Evolutionary conservation across 2,113 vertebrate species (phyloP), one percentile per base, ranked within the genome.

Genomic region (Osmerus eperlanus): DNA sequence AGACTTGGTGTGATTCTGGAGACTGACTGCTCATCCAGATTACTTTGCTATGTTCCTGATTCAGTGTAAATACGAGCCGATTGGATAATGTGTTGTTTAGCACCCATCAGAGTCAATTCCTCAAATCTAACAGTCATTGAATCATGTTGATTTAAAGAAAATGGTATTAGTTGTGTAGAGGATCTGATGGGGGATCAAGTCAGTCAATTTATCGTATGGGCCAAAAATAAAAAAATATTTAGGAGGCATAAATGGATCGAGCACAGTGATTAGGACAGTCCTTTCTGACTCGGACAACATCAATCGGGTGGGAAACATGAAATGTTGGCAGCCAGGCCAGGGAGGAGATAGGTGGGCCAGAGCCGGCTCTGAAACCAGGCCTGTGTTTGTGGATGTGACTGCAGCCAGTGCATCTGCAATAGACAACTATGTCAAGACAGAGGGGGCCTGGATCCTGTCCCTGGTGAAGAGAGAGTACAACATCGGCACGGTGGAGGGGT

Each of bases 381-480:
- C 55, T 18, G 4, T 56, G 15, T 52, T 2, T 47, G 5, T 23
- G 4, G 19, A 2, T 59, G 13, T 18, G 14, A n/a, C 18, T 52
- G 51, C 58, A 92, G 89, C 72, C 2, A 55, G 83, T 12, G 83
- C 78, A 3, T 75, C 68, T 36, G 78, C 80, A 0, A 55, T 89
- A 14, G 86, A 82, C 0, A 73, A 78, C 0, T 93, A 89, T 60
- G 7, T 64, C 25, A 92, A 89, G 83, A 93, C 91, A 0, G 91
- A 89, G 15, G 91, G 90, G 0, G 91, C 91, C 0, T 92, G 89
- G 89, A 81, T 93, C 59, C 41, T 91, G 0, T 78, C 91, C 0
- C 2, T 83, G 54, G 16, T 73, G 0, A 91, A 71, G 74, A 74
- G 29, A 8, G 12, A n/a, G 47, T 86, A 92, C 59, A 4, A 63